Conservation (phyloP, 2,888 invertebrate species). For the Epirrita christyi region DNA sequence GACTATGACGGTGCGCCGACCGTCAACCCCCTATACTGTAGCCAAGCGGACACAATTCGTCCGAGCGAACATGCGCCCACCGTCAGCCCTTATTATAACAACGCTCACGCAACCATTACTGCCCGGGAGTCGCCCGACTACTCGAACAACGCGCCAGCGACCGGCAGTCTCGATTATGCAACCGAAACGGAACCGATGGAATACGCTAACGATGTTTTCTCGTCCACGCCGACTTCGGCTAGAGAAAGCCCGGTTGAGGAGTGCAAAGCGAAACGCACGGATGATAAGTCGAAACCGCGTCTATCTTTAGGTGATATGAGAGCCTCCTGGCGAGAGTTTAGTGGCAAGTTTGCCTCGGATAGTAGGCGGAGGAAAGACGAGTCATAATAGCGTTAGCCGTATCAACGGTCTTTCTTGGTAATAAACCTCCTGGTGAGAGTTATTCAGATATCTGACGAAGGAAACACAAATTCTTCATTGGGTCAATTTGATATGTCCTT, state of each 20-base stretch:
- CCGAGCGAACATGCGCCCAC: not conserved
- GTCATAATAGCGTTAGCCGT: slow-evolving; percentile 14
- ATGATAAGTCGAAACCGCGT: slow-evolving; percentile 35
- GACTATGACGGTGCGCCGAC: slow-evolving; percentile 2
- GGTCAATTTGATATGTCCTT: no score
- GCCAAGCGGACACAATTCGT: not conserved
- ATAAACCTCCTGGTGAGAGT: no score
- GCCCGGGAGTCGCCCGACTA: not conserved
- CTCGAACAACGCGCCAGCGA: not conserved
- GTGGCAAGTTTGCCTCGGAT: slow-evolving; percentile 55
- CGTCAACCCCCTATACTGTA: slow-evolving; percentile 11
- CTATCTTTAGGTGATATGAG: slow-evolving; percentile 58
- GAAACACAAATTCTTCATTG: no score
- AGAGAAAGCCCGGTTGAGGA: slow-evolving; percentile 23
- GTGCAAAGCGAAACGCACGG: slow-evolving; percentile 25
- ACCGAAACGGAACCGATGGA: slow-evolving; percentile 17
- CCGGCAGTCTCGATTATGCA: not conserved
- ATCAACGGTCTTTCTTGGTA: no score
- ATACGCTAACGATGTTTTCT: slow-evolving; percentile 14
- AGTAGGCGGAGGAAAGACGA: slow-evolving; percentile 50
- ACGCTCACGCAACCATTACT: not conserved
- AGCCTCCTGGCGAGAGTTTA: slow-evolving; percentile 62
- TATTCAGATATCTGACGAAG: no score
- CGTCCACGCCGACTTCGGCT: slow-evolving; percentile 12
- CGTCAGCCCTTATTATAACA: no score